Evolutionary conservation across 2,888 invertebrate genomes (phyloP).

Genomic region (Penaeus monodon): DNA sequence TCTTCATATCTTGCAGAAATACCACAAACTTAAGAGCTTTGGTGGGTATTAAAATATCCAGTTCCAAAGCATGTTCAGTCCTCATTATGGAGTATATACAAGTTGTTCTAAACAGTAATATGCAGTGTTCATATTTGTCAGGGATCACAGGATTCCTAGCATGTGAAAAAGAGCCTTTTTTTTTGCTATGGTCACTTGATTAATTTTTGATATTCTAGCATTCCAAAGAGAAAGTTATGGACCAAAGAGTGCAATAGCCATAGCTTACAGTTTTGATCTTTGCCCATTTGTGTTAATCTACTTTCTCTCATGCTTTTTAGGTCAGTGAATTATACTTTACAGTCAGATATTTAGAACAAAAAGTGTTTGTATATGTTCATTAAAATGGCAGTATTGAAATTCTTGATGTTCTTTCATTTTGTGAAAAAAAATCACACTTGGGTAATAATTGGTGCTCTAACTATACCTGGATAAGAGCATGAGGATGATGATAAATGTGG

Average conservation of each 20-base stretch:
- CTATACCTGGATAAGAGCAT: neutral
- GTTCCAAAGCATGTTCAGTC: neutral
- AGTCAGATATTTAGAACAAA: too few species aligned
- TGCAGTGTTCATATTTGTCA: too few species aligned
- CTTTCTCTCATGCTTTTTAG: neutral
- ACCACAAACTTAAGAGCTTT: neutral
- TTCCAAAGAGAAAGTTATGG: conserved; percentile 45
- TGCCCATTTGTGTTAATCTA: neutral
- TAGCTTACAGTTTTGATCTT: conserved; percentile 9
- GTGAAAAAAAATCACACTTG: neutral
- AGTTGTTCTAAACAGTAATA: too few species aligned
- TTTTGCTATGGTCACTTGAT: too few species aligned
- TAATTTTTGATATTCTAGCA: conserved; percentile 7
- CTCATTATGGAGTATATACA: too few species aligned
- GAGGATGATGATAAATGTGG: neutral
- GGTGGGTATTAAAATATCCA: neutral
- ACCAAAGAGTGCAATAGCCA: conserved; percentile 34
- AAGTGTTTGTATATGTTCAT: too few species aligned
- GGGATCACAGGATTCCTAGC: too few species aligned
- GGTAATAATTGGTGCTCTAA: conserved; percentile 6
- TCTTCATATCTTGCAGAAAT: neutral
- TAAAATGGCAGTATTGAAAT: too few species aligned
- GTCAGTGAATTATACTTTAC: too few species aligned
- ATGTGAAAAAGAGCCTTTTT: too few species aligned
- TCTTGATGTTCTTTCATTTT: too few species aligned